These are phyloP conservation scores for Cosmorhoe ocellata DNA, from an alignment of 2,888 invertebrate species.

Conservation along the genomic window DNA sequence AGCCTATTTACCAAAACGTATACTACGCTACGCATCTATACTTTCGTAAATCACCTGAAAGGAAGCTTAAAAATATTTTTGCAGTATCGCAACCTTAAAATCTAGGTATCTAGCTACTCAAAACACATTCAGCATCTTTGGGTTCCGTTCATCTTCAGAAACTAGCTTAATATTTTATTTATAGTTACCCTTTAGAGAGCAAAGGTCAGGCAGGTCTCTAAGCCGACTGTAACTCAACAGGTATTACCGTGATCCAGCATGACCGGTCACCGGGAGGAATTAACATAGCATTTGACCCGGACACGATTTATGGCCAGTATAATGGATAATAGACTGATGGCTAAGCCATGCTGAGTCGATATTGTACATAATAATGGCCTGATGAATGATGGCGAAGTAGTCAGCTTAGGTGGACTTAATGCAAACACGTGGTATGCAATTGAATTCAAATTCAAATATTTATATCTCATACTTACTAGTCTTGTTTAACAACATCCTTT, in stretches of 20 bases:
- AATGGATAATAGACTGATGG: constrained; percentile 40
- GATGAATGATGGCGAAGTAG: background rate
- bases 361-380: constrained; percentile 2
- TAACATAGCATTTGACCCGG: constrained; percentile 57
- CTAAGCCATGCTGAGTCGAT: constrained; percentile 25
- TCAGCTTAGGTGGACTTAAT: background rate
- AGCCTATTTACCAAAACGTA: no score
- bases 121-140: no score
- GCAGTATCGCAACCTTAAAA: no score
- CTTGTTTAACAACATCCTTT: no score
- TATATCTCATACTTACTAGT: no score
- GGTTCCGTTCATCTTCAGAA: no score
- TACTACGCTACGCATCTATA: no score
- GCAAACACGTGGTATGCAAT: no score
- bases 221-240: constrained; percentile 77
- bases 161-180: background rate
- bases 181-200: constrained; percentile 13
- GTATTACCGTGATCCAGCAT: constrained; percentile 72
- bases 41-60: no score
- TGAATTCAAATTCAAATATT: no score
- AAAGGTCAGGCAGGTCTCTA: constrained; percentile 36
- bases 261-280: constrained; percentile 66
- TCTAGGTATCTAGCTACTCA: no score
- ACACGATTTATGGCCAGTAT: constrained; percentile 51
- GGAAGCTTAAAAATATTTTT: no score